Evolutionary conservation across 2,797 vertebrate species (phyloP).

Genomic region (Amazonetta brasiliensis): DNA sequence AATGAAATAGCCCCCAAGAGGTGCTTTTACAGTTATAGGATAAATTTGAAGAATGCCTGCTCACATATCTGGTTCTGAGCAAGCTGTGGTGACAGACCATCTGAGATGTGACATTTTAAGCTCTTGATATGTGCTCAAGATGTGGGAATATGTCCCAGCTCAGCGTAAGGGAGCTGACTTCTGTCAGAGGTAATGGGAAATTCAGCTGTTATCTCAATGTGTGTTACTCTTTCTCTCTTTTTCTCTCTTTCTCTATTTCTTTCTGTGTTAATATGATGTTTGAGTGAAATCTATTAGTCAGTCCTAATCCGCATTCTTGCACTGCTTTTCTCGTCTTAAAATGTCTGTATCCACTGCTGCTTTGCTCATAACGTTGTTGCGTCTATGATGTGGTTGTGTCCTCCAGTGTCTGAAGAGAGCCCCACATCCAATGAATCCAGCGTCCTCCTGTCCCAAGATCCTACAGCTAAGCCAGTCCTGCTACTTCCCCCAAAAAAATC

Average conservation of each 20-base stretch:
- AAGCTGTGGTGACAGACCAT: background rate
- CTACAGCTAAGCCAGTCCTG: constrained; percentile 90
- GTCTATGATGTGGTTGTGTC: constrained; percentile 83
- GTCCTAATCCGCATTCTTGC: constrained; percentile 39
- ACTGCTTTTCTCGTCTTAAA: constrained; percentile 54
- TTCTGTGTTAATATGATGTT: background rate
- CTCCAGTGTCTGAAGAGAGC: constrained; percentile 91
- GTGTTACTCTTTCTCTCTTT: background rate
- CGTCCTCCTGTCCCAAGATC: constrained; percentile 89
- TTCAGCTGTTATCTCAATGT: constrained; percentile 10
- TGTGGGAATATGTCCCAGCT: background rate
- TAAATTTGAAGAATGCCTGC: background rate
- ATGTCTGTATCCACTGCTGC: constrained; percentile 24
- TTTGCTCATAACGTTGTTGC: constrained; percentile 80
- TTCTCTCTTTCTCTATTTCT: background rate
- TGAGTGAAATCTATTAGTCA: constrained; percentile 8
- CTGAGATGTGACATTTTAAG: background rate
- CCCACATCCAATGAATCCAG: constrained; percentile 88
- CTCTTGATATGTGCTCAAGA: background rate
- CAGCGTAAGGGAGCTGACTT: background rate
- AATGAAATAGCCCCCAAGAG: background rate
- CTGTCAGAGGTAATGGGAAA: constrained; percentile 11
- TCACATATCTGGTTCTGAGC: background rate
- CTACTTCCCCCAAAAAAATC: constrained; percentile 92
- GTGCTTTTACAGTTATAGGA: background rate